These are phyloP conservation scores for Aleiodes testaceus DNA, from an alignment of 2,888 invertebrate genomes.

Conservation along the genomic window DNA sequence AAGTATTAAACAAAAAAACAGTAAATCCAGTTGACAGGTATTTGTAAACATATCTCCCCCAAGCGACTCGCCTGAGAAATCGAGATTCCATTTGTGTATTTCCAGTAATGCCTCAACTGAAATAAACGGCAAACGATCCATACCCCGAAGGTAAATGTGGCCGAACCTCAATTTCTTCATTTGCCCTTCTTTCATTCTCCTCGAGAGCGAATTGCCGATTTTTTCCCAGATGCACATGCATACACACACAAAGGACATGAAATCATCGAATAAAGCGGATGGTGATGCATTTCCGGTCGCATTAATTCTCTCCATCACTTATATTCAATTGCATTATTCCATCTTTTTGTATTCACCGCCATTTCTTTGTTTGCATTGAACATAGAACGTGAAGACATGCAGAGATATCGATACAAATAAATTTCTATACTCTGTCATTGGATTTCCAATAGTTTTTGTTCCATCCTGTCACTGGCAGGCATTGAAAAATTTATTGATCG, in stretches of 20 bases:
- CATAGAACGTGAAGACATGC: no score
- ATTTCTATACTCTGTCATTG: constrained; percentile 26
- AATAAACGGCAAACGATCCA: constrained; percentile 5
- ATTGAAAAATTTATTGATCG: constrained; percentile 27
- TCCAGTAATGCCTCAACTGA: constrained; percentile 41
- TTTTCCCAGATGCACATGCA: background rate
- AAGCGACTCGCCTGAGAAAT: constrained; percentile 36
- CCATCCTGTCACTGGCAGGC: constrained; percentile 1
- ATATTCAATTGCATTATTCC: background rate
- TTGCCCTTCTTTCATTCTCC: constrained; percentile 33
- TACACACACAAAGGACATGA: background rate
- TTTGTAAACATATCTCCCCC: constrained; percentile 16
- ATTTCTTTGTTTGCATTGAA: no score
- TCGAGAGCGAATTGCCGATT: constrained; percentile 1
- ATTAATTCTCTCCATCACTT: background rate
- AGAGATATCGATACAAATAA: constrained; percentile 20
- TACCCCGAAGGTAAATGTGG: constrained; percentile 16
- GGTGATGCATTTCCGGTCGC: background rate
- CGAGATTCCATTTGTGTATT: constrained; percentile 48
- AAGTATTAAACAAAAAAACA: background rate
- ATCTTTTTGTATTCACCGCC: background rate
- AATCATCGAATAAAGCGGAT: background rate
- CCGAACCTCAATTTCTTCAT: constrained; percentile 51
- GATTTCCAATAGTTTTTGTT: constrained; percentile 20
- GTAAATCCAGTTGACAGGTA: constrained; percentile 15